These are phyloP conservation scores for Zaprionus taronus DNA, from an alignment of 1,140 invertebrate genomes.

Conservation along the genomic window DNA sequence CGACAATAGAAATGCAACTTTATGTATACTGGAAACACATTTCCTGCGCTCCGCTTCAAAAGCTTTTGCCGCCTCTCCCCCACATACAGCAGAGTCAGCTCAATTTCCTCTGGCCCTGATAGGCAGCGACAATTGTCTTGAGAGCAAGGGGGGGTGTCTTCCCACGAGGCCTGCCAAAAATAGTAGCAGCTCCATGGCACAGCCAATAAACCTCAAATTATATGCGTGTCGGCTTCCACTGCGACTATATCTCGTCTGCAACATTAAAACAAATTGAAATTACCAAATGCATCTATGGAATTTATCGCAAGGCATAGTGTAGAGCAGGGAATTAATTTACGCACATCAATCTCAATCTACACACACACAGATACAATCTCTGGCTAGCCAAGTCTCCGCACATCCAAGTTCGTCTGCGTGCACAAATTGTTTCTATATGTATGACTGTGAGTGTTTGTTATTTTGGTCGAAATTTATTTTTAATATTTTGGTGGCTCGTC, in stretches of 20 bases:
- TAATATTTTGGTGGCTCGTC: conserved; percentile 64
- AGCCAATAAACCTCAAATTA: conserved; percentile 74
- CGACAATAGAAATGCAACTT: conserved; percentile 24
- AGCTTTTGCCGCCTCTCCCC: conserved; percentile 34
- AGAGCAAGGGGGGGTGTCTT: conserved; percentile 15
- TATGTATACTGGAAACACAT: conserved; percentile 38
- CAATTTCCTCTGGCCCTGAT: conserved; percentile 24
- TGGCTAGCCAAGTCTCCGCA: background rate
- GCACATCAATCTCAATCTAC: conserved; percentile 75
- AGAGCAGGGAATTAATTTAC: conserved; percentile 65
- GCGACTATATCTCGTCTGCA: conserved; percentile 27
- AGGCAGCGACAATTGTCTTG: conserved; percentile 62
- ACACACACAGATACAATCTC: background rate
- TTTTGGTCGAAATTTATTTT: conserved; percentile 74
- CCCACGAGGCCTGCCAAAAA: conserved; percentile 67
- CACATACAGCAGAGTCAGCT: background rate
- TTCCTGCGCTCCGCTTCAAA: conserved; percentile 64
- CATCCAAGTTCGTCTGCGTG: conserved; percentile 30
- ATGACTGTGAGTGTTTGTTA: conserved; percentile 56
- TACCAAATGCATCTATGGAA: conserved; percentile 78
- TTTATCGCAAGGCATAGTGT: too few relatives aligned
- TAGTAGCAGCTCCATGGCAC: conserved; percentile 38
- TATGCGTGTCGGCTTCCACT: conserved; percentile 63
- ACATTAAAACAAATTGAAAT: conserved; percentile 79
- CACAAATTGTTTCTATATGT: conserved; percentile 7